These are phyloP conservation scores for Troides aeacus DNA, from an alignment of 2,888 invertebrate genomes.

Conservation along the genomic window DNA sequence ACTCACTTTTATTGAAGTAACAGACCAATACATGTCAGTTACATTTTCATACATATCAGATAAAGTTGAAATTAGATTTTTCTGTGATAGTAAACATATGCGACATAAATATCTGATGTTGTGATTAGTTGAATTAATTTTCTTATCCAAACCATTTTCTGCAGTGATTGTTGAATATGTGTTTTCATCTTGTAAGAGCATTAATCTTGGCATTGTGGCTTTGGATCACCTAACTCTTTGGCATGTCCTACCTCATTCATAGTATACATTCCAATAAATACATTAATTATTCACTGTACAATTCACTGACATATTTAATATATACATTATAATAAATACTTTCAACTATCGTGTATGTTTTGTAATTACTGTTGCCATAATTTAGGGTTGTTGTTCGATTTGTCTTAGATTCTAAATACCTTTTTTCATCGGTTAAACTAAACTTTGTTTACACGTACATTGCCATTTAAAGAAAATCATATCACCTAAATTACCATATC, in stretches of 20 bases:
- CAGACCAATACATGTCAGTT: constrained; percentile 55
- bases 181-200: constrained; percentile 1
- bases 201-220: background rate
- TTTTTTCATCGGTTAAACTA: background rate
- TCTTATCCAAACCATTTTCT: constrained; percentile 2
- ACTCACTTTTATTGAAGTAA: constrained; percentile 61
- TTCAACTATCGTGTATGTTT: too few species aligned
- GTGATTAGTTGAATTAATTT: constrained; percentile 31
- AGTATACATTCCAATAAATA: background rate
- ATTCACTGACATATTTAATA: background rate
- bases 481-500: background rate
- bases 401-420: background rate
- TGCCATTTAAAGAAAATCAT: background rate
- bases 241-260: background rate
- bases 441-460: background rate
- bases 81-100: constrained; percentile 63
- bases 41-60: constrained; percentile 48
- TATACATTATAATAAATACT: background rate
- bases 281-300: background rate
- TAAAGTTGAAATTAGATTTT: constrained; percentile 53
- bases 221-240: background rate
- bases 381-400: background rate
- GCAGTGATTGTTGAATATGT: background rate
- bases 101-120: constrained; percentile 64
- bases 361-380: background rate